phyloP scores from a whole-genome alignment of 2,797 vertebrate genomes.

The Amazona ochrocephala region DNA sequence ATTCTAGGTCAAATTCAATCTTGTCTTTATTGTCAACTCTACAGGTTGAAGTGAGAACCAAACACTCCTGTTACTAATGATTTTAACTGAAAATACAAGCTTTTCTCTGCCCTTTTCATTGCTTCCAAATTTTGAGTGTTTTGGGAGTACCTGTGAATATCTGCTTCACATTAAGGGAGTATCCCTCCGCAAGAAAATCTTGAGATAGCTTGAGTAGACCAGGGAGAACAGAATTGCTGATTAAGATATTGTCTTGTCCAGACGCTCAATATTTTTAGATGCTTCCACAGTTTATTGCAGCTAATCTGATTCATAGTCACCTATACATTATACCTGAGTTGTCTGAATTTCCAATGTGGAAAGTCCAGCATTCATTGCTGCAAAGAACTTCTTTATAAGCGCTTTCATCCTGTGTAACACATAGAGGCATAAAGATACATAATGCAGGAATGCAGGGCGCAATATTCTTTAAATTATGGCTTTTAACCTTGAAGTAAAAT shows the following conservation, averaged over 20 bases:
- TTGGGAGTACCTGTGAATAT: accelerated
- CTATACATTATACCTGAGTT: background rate
- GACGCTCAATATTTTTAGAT: background rate
- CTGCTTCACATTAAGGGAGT: background rate
- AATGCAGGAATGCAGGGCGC: background rate
- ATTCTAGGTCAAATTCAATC: background rate
- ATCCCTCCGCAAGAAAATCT: accelerated
- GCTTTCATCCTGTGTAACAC: background rate
- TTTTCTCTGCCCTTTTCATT: background rate
- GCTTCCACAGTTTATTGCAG: background rate
- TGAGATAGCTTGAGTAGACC: background rate
- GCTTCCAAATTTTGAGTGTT: background rate
- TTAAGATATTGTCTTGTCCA: background rate
- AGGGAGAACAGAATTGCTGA: background rate
- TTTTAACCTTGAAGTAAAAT: background rate
- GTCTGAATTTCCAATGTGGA: background rate
- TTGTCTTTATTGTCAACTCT: background rate
- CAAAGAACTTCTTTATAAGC: background rate
- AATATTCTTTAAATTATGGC: background rate
- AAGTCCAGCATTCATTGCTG: background rate
- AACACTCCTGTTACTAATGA: background rate
- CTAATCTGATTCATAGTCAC: background rate
- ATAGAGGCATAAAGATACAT: background rate
- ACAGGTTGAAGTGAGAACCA: background rate
- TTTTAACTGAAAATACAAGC: background rate